Evolutionary conservation across 2,888 invertebrate genomes (phyloP).

Genomic region (Onchidella celtica): DNA sequence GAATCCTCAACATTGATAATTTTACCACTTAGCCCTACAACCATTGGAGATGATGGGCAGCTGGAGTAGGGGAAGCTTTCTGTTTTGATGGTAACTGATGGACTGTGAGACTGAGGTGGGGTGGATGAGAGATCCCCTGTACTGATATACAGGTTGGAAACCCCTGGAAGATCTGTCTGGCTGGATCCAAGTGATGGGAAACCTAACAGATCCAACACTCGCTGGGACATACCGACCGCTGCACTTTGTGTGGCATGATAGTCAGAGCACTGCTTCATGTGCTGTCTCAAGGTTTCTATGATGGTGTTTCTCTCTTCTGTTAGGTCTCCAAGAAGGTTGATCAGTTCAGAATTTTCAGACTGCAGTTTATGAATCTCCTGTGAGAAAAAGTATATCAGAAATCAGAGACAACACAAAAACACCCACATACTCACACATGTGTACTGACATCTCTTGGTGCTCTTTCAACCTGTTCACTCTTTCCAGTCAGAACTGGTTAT

Average conservation of each 20-base stretch:
- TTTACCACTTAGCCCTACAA: conserved; percentile 16
- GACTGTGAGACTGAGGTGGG: conserved; percentile 12
- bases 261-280: conserved; percentile 50
- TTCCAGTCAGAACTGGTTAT: too few species aligned
- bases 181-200: neutral
- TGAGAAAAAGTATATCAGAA: neutral
- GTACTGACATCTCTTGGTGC: too few species aligned
- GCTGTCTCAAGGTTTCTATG: conserved; percentile 38
- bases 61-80: conserved; percentile 26
- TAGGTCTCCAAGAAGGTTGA: conserved; percentile 19
- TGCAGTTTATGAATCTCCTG: conserved; percentile 46
- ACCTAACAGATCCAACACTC: conserved; percentile 37
- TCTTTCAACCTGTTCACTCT: too few species aligned
- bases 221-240: conserved; percentile 40
- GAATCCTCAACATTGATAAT: neutral
- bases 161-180: conserved; percentile 3
- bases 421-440: neutral
- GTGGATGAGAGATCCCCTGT: conserved; percentile 10
- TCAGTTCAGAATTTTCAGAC: conserved; percentile 34
- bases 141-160: conserved; percentile 33
- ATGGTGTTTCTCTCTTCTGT: conserved; percentile 41
- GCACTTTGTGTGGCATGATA: conserved; percentile 41
- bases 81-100: conserved; percentile 2
- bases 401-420: neutral
- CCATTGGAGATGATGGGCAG: conserved; percentile 20